Conservation (phyloP, 2,888 invertebrate genomes). For the Watsonalla binaria region DNA sequence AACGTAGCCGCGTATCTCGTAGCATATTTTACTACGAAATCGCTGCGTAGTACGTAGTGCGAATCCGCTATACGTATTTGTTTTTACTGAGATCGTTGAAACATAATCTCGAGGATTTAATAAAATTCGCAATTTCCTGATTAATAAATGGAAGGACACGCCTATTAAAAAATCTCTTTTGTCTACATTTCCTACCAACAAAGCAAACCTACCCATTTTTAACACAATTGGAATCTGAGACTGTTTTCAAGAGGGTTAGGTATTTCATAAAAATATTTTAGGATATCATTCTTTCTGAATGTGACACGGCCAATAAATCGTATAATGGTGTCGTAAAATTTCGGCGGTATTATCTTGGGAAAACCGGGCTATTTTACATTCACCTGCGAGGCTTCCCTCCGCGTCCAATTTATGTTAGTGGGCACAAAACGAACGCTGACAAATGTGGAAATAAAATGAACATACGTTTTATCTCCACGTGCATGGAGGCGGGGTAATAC, state of each 20-base stretch:
- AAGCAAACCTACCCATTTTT: not conserved
- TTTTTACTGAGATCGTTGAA: too few species aligned
- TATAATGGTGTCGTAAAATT: constrained; percentile 77
- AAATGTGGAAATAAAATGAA: constrained; percentile 78
- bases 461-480: constrained; percentile 75
- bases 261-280: constrained; percentile 54
- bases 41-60: not conserved
- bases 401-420: constrained; percentile 78
- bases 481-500: constrained; percentile 61
- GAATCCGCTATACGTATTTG: too few species aligned
- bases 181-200: not conserved
- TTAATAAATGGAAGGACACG: too few species aligned
- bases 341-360: constrained; percentile 75
- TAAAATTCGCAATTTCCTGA: too few species aligned
- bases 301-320: constrained; percentile 75
- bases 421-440: constrained; percentile 79
- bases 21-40: constrained; percentile 3
- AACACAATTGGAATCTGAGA: constrained; percentile 1
- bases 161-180: too few species aligned
- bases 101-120: too few species aligned
- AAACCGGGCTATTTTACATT: constrained; percentile 77
- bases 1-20: constrained; percentile 24
- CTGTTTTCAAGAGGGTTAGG: constrained; percentile 14
- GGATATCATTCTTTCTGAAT: constrained; percentile 61
- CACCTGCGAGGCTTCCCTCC: constrained; percentile 76